Evolutionary conservation across 2,797 vertebrate genomes (phyloP), one percentile per base, ranked within the genome.

Genomic region (Balearica regulorum): DNA sequence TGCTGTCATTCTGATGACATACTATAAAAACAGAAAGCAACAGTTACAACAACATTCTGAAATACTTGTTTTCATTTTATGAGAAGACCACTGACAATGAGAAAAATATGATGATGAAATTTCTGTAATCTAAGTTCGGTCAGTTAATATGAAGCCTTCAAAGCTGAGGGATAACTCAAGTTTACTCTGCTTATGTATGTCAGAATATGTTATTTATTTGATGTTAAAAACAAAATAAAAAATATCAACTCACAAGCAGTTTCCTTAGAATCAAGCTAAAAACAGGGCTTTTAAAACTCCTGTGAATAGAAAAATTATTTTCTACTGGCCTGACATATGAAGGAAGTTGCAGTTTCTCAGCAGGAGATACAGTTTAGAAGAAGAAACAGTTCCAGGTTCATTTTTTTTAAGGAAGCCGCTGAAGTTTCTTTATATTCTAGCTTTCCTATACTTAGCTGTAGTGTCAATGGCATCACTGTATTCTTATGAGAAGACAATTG

Each of bases 321-420:
- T 96, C 79, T 95, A 62, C 76, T 49, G 58, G 62, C 79, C 84
- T 96, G 78, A 83, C 33, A 58, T 73, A 93, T 51, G 66, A 96
- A 93, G 69, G 57, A 89, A 83, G 22, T 75, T 72, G 16, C 41
- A 68, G 96, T 96, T 97, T 94, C 89, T 90, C 94, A 97, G 79
- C 85, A 96, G 93, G 79, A 95, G 60, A 83, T 86, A 94, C 3
- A 3, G 51, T 76, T 96, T 90, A 83, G 90, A 96, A 97, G 90
- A 97, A 97, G 88, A 97, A 97, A 96, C n/a, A 35, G 49, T 78
- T 96, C 46, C 90, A 83, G 89, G 87, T 91, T 95, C 26, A 85
- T 92, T 96, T 97, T 96, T 97, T 97, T 97, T 89, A 96, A 96
- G 89, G 94, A 96, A 97, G 54, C n/a, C 84, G 86, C 95, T 95